Conservation (phyloP, 2,797 vertebrate genomes). For the Benthosema pterotum region DNA sequence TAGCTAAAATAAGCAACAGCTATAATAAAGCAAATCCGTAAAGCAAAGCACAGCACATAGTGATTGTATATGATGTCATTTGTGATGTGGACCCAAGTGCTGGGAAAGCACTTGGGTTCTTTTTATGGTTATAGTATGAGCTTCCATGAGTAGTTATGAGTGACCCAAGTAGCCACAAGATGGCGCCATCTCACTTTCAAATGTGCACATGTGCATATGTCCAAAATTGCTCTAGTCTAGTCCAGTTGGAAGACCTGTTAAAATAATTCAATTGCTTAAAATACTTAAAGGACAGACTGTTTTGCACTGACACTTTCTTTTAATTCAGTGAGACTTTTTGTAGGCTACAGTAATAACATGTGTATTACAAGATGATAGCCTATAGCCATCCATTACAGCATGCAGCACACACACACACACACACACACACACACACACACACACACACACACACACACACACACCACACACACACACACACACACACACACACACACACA, state of each 20-base stretch:
- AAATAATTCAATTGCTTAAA: background rate
- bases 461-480: too few species aligned
- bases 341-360: too few species aligned
- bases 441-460: too few species aligned
- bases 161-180: constrained; percentile 50
- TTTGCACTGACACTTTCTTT: background rate
- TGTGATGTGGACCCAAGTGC: constrained; percentile 9
- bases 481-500: too few species aligned
- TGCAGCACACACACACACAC: too few species aligned
- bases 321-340: background rate
- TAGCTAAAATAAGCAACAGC: constrained; percentile 21
- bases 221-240: background rate
- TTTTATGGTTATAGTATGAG: background rate
- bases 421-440: too few species aligned
- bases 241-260: background rate
- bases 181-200: constrained; percentile 50
- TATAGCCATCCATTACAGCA: too few species aligned
- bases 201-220: too few species aligned
- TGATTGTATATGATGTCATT: constrained; percentile 15
- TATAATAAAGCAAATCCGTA: constrained; percentile 20
- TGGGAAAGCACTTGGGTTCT: constrained; percentile 18
- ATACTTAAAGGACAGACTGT: background rate
- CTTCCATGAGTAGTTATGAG: constrained; percentile 17
- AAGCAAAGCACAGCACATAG: constrained; percentile 1
- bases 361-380: too few species aligned